These are phyloP conservation scores for Lochmaea capreae DNA, from an alignment of 2,888 invertebrate species.

Conservation along the genomic window DNA sequence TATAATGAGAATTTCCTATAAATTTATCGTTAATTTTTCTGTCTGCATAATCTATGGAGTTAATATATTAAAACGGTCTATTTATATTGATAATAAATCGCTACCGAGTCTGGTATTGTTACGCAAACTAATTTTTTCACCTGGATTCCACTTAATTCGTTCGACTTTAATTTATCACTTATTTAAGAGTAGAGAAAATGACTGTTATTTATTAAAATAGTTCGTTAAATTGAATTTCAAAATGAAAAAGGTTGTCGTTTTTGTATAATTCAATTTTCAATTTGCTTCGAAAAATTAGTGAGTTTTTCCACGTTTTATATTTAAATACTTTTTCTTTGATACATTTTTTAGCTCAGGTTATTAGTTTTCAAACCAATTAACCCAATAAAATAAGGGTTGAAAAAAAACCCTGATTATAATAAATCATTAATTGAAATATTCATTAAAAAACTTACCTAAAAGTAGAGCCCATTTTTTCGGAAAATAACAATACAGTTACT, in stretches of 20 bases:
- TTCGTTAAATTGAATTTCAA: not conserved
- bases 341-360: too few relatives aligned
- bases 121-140: constrained; percentile 27
- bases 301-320: too few relatives aligned
- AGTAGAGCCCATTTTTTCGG: too few relatives aligned
- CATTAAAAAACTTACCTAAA: too few relatives aligned
- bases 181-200: constrained; percentile 1
- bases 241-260: not conserved
- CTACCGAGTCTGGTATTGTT: constrained; percentile 18
- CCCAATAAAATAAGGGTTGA: too few relatives aligned
- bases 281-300: too few relatives aligned
- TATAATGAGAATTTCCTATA: constrained; percentile 17
- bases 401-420: too few relatives aligned
- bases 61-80: constrained; percentile 20
- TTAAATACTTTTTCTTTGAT: too few relatives aligned
- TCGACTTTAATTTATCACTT: constrained; percentile 16
- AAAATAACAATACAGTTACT: too few relatives aligned
- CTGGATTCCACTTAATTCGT: constrained; percentile 24
- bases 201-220: not conserved
- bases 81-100: constrained; percentile 12
- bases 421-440: too few relatives aligned
- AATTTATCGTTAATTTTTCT: constrained; percentile 19
- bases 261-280: not conserved
- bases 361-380: too few relatives aligned
- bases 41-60: constrained; percentile 20